Base-by-base conservation (phyloP, 2,888 invertebrate genomes). In the Smittia sp. region DNA sequence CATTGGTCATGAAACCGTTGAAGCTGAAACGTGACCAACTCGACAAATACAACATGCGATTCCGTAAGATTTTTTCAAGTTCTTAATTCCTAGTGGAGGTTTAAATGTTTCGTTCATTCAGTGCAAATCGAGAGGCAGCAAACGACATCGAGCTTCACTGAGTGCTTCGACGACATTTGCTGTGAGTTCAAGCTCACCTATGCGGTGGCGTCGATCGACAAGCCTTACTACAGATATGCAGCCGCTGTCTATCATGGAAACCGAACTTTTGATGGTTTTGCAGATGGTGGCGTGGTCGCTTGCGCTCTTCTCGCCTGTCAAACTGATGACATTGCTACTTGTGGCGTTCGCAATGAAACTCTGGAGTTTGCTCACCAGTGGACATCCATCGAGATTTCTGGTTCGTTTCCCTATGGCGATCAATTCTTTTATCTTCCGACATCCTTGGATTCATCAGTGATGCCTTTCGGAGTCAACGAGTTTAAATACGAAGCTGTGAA, bases 291-390 rank as follows among this genome's bases (percentile, higher is more conserved):
- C 38, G 75, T 85, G 1, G 82, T 85, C 65, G 79, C 82, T 52
- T 86, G 86, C 76, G 84, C 79, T 1, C 66, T 86, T 1, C 79
- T 85, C 13, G 80, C 83, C 39, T 86, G 86, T 76, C 74, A 78
- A 18, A 77, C 78, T 72, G 73, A 77, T 7, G 77, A 77, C 1
- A 20, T 79, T 13, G 32, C 77, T 69, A 77, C 76, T 73, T 83
- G 83, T 76, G 80, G 79, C 0, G 24, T 74, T 4, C 41, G 74
- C 9, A 46, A 65, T 32, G 63, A 39, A 46, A 18, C 1, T 4
- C 22, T 41, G 4, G 65, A 73, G 13, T 25, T 22, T 15, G 13
- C n/a, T 18, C 41, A 46, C 15, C 1, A 18, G 6, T 73, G 63
- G 63, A 15, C 3, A 11, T 13, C 0, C 7, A 46, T 73, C 18